Evolutionary conservation across 2,888 invertebrate genomes (phyloP), one percentile per base, ranked within the genome.

Genomic region (Muscina levida): DNA sequence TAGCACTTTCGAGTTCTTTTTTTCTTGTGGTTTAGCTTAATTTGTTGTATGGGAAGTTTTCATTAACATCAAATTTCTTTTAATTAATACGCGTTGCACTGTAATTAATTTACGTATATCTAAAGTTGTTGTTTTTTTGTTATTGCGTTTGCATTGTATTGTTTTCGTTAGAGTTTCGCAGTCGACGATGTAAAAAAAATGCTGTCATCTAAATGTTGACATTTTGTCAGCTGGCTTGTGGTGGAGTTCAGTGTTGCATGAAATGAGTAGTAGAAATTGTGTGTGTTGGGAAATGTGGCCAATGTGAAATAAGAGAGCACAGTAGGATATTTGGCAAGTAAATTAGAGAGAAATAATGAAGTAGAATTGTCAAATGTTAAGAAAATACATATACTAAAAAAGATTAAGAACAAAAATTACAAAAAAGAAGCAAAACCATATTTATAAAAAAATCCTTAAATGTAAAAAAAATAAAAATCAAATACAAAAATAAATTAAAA

Each of bases 41-140:
- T 44, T 72, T 66, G 11, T 11, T 39, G 44, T 46, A n/a, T n/a
- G n/a, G n/a, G n/a, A n/a, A n/a, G n/a, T n/a, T n/a, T n/a, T n/a
- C 19, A 59, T 22, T 62, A 42, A 44, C 39, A 6, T 8, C n/a
- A 46, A 22, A 44, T 19, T 57, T n/a, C 39, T 31, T 66, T 53
- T 31, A 19, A 10, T 53, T 72, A 66, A 77, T 67, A 77, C 73
- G 77, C 3, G 31, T 79, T 68, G 79, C 76, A 74, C 39, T 72
- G 73, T 77, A 80, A 77, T 77, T 67, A 77, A 59, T 44, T 73
- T 57, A 31, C 31, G 31, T 31, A 53, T 66, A 24, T 6, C 8
- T 31, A 31, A 31, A 31, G 31, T 31, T 59, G 15, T 57, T 24
- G 19, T 59, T 44, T 56, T 44, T 37, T 79, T 73, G 37, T 75